Base-by-base conservation (phyloP, 64 coral and sea anemone genomes). In the Actinia equina region DNA sequence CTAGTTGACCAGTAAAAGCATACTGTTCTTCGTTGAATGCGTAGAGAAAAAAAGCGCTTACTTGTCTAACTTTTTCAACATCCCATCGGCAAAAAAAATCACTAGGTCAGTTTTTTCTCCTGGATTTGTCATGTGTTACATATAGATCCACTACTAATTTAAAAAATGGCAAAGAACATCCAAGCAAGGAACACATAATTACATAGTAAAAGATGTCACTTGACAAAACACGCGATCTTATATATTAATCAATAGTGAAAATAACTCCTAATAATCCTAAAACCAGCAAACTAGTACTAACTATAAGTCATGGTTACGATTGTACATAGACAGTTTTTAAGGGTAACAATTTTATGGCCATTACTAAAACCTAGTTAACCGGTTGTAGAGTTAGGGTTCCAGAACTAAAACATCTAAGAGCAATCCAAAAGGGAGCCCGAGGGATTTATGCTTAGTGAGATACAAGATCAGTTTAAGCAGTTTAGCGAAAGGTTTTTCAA, bases 1-100 rank as follows among this genome's bases (percentile, higher is more conserved):
- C 55, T 85, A 0, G 83, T 85, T 59, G 83, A 85, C 30, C 83
- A 85, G 55, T 82, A 30, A 82, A 23, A 18, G 2, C 4, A 82
- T 25, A 52, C 44, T 13, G 5, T 43, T 44, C 61, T 49, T 49
- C 45, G 45, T 49, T 7, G 7, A 49, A 49, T 49, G 45, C 45
- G 45, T 49, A 49, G 3, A 49, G 45, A 2, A 49, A 65, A n/a
- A 4, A 65, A 0, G n/a, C 22, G 62, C 18, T 1, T 1, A n/a
- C 18, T 23, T 23, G 62, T 23, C 7, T 3, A 65, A 65, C 62
- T 13, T 65, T 65, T n/a, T 56, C 13, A 6, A 56, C 54, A 15
- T 15, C 54, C 14, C 54, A 56, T 7, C 54, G 9, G 54, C 54
- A 11, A 56, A 56, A 56, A 56, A 56, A 4, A 15, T 56, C 54